Evolutionary conservation across 2,797 vertebrate species (phyloP).

Genomic region (Vultur gryphus): DNA sequence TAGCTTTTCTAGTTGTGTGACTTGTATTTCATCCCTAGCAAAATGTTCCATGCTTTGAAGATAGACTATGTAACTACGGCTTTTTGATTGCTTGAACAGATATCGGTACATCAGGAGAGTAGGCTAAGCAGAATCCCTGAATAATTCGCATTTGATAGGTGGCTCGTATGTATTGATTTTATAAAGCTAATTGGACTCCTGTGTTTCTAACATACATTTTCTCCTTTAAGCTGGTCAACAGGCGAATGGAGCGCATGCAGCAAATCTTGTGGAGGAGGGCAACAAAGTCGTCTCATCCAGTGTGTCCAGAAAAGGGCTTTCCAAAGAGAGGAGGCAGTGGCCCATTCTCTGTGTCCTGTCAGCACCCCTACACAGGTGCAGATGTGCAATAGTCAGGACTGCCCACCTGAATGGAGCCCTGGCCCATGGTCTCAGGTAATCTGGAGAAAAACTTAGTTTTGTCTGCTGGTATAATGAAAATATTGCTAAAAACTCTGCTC

Average conservation of each 20-base stretch:
- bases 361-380: conserved; percentile 84
- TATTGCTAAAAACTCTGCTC: neutral
- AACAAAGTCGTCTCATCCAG: conserved; percentile 84
- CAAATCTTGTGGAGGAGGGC: conserved; percentile 85
- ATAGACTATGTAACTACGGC: neutral
- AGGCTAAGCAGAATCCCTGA: neutral
- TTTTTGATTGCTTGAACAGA: neutral
- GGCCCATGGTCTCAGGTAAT: conserved; percentile 92
- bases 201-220: neutral
- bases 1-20: neutral
- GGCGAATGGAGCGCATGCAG: conserved; percentile 89
- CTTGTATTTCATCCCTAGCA: neutral
- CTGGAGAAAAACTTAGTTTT: neutral
- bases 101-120: neutral
- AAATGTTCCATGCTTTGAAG: neutral
- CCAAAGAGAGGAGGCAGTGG: conserved; percentile 83
- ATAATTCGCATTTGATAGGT: neutral
- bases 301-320: conserved; percentile 88
- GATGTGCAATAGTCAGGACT: conserved; percentile 83
- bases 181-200: neutral
- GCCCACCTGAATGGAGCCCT: conserved; percentile 87
- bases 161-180: neutral
- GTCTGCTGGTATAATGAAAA: neutral
- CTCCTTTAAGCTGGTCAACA: conserved; percentile 81
- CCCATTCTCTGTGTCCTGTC: conserved; percentile 86